phyloP scores from a whole-genome alignment of 2,113 vertebrate species.

The Mesitornis unicolor region DNA sequence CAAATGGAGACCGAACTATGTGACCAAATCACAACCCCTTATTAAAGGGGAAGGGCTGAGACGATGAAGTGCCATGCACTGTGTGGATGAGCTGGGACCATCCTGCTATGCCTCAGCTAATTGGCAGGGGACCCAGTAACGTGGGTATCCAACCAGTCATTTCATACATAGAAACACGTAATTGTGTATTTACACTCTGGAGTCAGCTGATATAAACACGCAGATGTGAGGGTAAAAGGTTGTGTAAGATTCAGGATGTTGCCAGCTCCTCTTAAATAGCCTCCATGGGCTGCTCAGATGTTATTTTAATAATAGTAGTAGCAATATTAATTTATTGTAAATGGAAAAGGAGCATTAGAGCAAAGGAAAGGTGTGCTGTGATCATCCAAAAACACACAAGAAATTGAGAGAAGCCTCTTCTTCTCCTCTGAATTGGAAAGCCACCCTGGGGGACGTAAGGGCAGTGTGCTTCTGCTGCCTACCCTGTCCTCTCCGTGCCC shows the following conservation, averaged over 20 bases:
- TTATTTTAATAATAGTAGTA: slow-evolving; percentile 17
- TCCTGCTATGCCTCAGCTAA: neutral
- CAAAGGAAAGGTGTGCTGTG: neutral
- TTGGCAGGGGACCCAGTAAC: neutral
- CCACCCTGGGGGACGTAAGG: neutral
- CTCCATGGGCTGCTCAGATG: neutral
- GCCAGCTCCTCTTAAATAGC: slow-evolving; percentile 11
- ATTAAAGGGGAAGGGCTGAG: neutral
- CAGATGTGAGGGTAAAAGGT: slow-evolving; percentile 49
- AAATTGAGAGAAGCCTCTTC: neutral
- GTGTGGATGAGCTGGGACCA: neutral
- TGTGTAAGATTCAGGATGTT: neutral
- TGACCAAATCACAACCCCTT: neutral
- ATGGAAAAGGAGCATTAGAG: neutral
- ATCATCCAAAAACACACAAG: neutral
- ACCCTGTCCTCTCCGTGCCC: neutral
- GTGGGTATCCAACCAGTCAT: neutral
- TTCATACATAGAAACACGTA: neutral
- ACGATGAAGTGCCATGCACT: neutral
- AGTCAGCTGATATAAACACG: neutral
- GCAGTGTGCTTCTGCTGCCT: neutral
- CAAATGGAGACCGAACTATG: slow-evolving; percentile 2
- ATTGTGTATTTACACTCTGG: slow-evolving; percentile 14
- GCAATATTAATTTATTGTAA: neutral
- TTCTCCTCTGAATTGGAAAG: neutral